Base-by-base conservation (phyloP, 1,140 invertebrate genomes). In the Zophobas atratus region DNA sequence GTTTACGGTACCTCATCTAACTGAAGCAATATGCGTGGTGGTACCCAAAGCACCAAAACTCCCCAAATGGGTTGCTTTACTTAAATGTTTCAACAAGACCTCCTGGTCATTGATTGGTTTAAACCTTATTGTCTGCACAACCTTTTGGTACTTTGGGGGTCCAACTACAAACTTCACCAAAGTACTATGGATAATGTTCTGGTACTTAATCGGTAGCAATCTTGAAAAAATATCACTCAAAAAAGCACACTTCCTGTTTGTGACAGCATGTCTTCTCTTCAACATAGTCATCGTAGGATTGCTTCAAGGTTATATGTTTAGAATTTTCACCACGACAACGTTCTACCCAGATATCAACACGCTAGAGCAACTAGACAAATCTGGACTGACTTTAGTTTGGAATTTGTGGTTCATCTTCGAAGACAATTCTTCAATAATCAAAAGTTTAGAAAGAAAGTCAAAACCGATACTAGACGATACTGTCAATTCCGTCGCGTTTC, bases 331-430 rank as follows among this genome's bases (percentile, higher is more conserved):
- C 20, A 70, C 38, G 4, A 35, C 33, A 20, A 55, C 20, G 2
- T 72, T 60, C 38, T 77, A 72, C 55, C 74, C 78, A 1, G 78
- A 79, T 33, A 79, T 79, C 2, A 74, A 77, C 48, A 79, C 60
- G 36, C 53, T 79, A 32, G 8, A 72, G 43, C 63, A 79, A 6
- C 55, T 79, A 8, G 75, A 55, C 20, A 32, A 73, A 20, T 70
- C 67, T 4, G 41, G 51, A 34, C 43, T 77, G 35, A 2, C 32
- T 4, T 77, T 77, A 5, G 33, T 55, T 36, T 56, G 3, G 70
- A 20, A 20, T 20, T 20, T 20, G 20, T 20, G 20, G 20, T 20
- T 20, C 48, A 34, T 73, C 55, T 46, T 38, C 60, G 6, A 41
- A 46, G 3, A 3, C 3, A 8, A 46, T 46, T 46, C 43, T 3